phyloP scores from a whole-genome alignment of 2,113 vertebrate genomes.

The Crotalus viridis region DNA sequence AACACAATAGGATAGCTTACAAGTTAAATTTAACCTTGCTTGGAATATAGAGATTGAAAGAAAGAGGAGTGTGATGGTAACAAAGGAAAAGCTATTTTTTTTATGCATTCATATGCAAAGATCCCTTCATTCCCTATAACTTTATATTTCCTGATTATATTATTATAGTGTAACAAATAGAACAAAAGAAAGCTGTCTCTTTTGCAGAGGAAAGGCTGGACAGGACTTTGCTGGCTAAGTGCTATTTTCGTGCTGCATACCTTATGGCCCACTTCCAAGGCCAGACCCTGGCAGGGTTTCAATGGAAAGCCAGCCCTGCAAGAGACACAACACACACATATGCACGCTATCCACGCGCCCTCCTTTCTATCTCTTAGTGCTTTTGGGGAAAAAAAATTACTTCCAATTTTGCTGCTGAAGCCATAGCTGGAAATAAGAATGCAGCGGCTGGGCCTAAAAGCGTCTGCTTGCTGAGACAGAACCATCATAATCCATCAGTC shows the following conservation, averaged over 20 bases:
- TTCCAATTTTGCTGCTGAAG: background rate
- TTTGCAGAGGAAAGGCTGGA: conserved; percentile 3
- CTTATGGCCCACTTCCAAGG: conserved; percentile 2
- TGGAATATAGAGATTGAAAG: background rate
- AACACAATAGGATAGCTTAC: background rate
- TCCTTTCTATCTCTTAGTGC: background rate
- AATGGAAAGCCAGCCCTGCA: background rate
- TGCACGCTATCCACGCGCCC: background rate
- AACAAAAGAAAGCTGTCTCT: background rate
- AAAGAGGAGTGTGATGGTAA: background rate
- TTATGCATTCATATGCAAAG: background rate
- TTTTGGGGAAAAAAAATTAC: background rate
- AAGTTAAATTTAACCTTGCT: background rate
- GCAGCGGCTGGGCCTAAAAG: background rate
- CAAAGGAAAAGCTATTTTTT: background rate
- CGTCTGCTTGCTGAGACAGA: background rate
- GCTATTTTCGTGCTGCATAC: background rate
- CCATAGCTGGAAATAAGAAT: background rate
- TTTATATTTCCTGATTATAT: background rate
- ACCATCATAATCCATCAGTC: background rate
- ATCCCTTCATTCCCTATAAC: background rate
- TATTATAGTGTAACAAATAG: background rate
- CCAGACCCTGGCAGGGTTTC: background rate
- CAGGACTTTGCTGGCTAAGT: background rate
- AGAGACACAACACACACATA: background rate